Evolutionary conservation across 2,113 vertebrate species (phyloP), one percentile per base, ranked within the genome.

Genomic region (Triplophysa siluroides): DNA sequence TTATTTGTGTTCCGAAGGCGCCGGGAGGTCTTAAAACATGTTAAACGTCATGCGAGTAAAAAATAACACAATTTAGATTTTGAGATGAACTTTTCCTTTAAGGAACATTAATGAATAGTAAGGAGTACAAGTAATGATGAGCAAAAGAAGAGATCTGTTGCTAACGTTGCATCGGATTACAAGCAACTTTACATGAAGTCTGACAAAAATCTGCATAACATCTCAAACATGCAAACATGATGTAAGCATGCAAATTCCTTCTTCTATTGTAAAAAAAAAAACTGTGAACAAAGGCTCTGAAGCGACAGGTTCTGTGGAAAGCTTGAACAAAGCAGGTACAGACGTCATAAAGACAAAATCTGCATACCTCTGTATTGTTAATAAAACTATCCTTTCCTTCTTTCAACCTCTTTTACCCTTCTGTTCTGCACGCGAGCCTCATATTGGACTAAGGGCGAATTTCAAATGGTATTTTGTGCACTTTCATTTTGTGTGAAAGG

Each of bases 291-390:
- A 71, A 56, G 26, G 12, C 65, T 23, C 76, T 45, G 18, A 60
- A n/a, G 16, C 60, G 10, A 52, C 26, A 9, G 16, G 68, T 70
- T 70, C 50, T 70, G 23, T 50, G 56, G 41, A 8, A 26, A 21
- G 56, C 50, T 45, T 63, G 41, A 18, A 41, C 12, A 21, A 13
- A 41, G 47, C 76, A 16, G 38, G 68, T 80, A 72, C 68, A 69
- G 50, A 60, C 54, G 45, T 78, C 47, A 23, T 33, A 26, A 23
- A 45, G 18, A 68, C 76, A 68, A 60, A 78, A 60, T 41, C 38
- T 69, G 50, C 65, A 78, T 38, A 45, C 52, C 78, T 38, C 68
- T 71, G 60, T 4, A 52, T 61, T 19, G 21, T 24, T 14, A 21
- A 43, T 26, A 58, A 56, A 74, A 74, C 71, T 38, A 56, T 21